phyloP scores from a whole-genome alignment of 2,113 vertebrate species.

The Atherinomorus stipes region DNA sequence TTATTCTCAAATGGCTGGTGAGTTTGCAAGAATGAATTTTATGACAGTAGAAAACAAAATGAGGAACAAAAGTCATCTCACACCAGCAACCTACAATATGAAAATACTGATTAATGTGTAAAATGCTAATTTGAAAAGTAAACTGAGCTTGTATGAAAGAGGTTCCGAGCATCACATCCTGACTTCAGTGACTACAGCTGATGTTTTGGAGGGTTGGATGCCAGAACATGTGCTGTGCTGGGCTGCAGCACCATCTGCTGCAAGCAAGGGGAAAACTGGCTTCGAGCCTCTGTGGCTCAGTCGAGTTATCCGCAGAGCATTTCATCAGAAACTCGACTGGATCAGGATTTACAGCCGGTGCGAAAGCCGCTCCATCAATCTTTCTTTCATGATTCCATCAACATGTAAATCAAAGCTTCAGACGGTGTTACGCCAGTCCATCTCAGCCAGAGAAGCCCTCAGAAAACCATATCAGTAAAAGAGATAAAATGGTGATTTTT shows the following conservation, averaged over 20 bases:
- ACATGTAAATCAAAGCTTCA: constrained; percentile 28
- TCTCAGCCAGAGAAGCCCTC: constrained; percentile 14
- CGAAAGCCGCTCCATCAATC: constrained; percentile 15
- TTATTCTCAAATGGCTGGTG: constrained; percentile 1
- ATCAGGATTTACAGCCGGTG: constrained; percentile 22
- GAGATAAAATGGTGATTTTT: constrained; percentile 6
- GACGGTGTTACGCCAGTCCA: background rate
- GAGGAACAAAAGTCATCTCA: too few species aligned
- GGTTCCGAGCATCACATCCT: background rate
- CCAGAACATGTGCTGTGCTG: background rate
- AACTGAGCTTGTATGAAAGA: background rate
- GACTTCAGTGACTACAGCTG: background rate
- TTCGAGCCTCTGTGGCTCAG: background rate
- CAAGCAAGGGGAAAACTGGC: background rate
- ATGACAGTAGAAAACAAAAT: background rate
- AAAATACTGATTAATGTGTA: too few species aligned
- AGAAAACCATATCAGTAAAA: constrained; percentile 22
- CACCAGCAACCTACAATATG: background rate
- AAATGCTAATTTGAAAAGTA: background rate
- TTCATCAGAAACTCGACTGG: constrained; percentile 24
- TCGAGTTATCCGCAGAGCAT: constrained; percentile 1
- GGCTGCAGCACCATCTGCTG: constrained; percentile 75
- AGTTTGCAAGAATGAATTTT: background rate
- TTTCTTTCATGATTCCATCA: constrained; percentile 31
- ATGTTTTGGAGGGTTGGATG: background rate